Base-by-base conservation (phyloP, 2,888 invertebrate genomes). In the Dorcus parallelipipedus region DNA sequence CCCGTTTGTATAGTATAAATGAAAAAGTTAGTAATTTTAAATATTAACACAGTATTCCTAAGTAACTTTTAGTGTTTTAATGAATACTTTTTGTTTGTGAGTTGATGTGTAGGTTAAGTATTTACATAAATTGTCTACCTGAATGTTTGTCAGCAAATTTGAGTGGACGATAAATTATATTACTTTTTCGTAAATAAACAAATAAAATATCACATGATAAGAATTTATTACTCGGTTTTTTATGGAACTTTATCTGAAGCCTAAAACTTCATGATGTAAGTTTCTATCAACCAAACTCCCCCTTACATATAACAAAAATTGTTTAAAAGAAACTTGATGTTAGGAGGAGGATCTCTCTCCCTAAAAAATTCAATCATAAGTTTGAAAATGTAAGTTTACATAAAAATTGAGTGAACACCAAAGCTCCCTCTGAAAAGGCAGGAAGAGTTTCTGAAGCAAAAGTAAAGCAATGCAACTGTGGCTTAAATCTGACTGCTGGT, bases 151-250 rank as follows among this genome's bases (percentile, higher is more conserved):
- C 56, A 52, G 51, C 56, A 56, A 51, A 56, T 49, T 14, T 41
- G 45, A 38, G 38, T 42, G 51, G 42, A 51, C 33, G 33, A 51
- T 56, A 47, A 51, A 33, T 42, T 56, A 52, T 52, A 40, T 45
- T 52, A 52, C 41, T 55, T 40, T 52, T 47, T 39, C 39, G 38
- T 50, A 56, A 52, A 51, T 10, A 20, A 48, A 43, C 47, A 47
- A 56, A 56, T 56, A 56, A 56, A 56, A 52, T 52, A 56, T 52
- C 49, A 42, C 33, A 51, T 56, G 40, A 52, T 56, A 47, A 45
- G n/a, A 39, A 45, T 14, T 33, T 43, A 17, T 10, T 47, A 26
- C 38, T 49, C 42, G 17, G 9, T 43, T 43, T 43, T 45, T 45
- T 20, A 20, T 17, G 45, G n/a, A 45, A 45, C 45, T 23, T 45